Evolutionary conservation across 64 coral and sea anemone species (phyloP).

Genomic region (Catalaphyllia jardinei): DNA sequence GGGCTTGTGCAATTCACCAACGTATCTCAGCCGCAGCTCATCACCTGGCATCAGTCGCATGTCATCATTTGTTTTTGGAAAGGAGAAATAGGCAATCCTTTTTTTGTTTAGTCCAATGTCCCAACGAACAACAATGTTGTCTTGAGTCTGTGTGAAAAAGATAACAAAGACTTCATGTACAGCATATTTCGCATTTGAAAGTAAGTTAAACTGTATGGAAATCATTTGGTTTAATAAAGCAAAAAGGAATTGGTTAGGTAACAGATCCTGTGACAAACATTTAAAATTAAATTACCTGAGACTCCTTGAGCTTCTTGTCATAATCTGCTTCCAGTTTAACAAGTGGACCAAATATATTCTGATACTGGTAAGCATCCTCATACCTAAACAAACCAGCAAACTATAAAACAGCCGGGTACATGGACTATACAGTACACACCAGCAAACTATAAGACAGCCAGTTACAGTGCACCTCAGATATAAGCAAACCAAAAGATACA

Average conservation of each 20-base stretch:
- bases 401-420: neutral
- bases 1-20: conserved; percentile 96
- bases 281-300: conserved; percentile 57
- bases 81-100: conserved; percentile 91
- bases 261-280: too few species aligned
- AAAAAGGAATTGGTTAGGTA: too few species aligned
- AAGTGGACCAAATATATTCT: conserved; percentile 99
- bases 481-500: too few species aligned
- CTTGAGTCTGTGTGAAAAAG: conserved; percentile 77
- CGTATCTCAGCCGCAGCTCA: conserved; percentile 82
- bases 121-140: conserved; percentile 96
- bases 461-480: too few species aligned
- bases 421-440: too few species aligned
- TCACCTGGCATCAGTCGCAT: conserved; percentile 97
- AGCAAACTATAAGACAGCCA: too few species aligned
- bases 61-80: conserved; percentile 97
- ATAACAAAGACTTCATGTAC: neutral
- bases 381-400: conserved; percentile 53
- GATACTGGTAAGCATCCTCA: conserved; percentile 99
- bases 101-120: conserved; percentile 99
- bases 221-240: neutral
- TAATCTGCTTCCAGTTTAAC: conserved; percentile 98
- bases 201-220: neutral
- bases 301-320: conserved; percentile 98
- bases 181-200: neutral